Evolutionary conservation across 2,113 vertebrate genomes (phyloP), one percentile per base, ranked within the genome.

Genomic region (Melanerpes formicivorus): DNA sequence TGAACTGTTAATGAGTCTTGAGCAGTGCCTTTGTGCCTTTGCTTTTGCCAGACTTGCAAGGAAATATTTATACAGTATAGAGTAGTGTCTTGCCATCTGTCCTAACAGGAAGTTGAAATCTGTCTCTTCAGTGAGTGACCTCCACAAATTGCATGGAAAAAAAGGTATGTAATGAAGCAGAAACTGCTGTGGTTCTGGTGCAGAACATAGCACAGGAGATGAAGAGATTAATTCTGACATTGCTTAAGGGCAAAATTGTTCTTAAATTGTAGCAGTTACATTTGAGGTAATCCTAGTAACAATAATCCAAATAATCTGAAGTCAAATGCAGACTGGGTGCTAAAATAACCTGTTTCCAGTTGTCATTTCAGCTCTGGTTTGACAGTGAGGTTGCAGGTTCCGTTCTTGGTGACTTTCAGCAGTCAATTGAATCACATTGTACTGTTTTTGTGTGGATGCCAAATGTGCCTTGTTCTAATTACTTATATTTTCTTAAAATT

Each of bases 391-490:
- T 80, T 0, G 0, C 21, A 8, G 48, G 34, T 65, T 74, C 50
- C 4, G 0, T 26, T 85, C 34, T 29, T 56, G 72, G 22, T 74
- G 76, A 23, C 37, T 64, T 67, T 62, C 18, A 37, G 56, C 79
- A 67, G 67, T 22, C 12, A 11, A 27, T 18, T 75, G 50, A 77
- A 87, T 27, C 6, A 11, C 26, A 30, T 80, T 42, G 69, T 58
- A 14, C 74, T 88, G 63, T 63, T 89, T 80, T 48, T 18, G 1
- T 64, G 6, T 19, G 37, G 40, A 25, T 82, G 78, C 60, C 42
- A 62, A 78, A 90, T 50, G 30, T 30, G 34, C 15, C 91, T 69
- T n/a, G 58, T 93, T 93, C 93, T 98, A 90, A 98, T 83, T 67
- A 93, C 72, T 66, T 65, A 18, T 55, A 80, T 91, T 92, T 79